Percentiles rank a stretch among this genome's conserved stretches.
These are phyloP conservation scores for Automeris io DNA, from an alignment of 2,888 invertebrate species.

Conservation along the genomic window DNA sequence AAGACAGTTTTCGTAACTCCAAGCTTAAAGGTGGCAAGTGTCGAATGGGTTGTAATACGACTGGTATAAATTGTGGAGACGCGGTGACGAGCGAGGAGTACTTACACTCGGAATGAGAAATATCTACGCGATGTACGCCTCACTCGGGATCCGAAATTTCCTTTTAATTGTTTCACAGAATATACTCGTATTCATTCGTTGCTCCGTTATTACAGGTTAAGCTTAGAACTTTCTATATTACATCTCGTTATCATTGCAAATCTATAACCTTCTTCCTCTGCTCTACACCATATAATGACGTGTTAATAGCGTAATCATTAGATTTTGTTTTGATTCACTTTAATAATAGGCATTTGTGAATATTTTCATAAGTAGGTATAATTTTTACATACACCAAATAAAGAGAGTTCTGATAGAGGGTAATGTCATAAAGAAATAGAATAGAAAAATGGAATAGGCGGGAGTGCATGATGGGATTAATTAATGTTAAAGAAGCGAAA, in stretches of 20 bases:
- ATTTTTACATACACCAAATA: too few relatives aligned
- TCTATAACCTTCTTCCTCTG: constrained; percentile 13
- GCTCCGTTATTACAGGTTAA: constrained; percentile 8
- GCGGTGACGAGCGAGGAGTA: constrained; percentile 63
- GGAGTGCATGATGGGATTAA: too few relatives aligned
- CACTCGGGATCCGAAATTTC: constrained; percentile 44
- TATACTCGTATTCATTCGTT: constrained; percentile 27
- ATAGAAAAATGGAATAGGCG: too few relatives aligned
- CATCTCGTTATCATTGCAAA: constrained; percentile 11
- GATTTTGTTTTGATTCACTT: too few relatives aligned
- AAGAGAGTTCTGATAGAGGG: too few relatives aligned
- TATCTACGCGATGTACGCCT: constrained; percentile 41
- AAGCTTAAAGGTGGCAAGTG: constrained; percentile 48
- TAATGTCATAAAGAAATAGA: too few relatives aligned
- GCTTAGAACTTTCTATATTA: constrained; percentile 18
- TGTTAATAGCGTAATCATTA: too few relatives aligned
- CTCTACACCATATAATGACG: too few relatives aligned
- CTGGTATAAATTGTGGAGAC: constrained; percentile 67
- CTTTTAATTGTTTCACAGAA: constrained; percentile 56
- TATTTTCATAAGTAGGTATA: too few relatives aligned
- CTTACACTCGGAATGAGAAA: constrained; percentile 64
- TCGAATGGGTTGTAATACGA: constrained; percentile 74
- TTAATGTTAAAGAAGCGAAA: too few relatives aligned
- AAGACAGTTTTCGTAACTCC: constrained; percentile 7
- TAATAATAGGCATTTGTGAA: too few relatives aligned